Evolutionary conservation across 1,140 invertebrate genomes (phyloP).

Genomic region (Solenopsis fugax): DNA sequence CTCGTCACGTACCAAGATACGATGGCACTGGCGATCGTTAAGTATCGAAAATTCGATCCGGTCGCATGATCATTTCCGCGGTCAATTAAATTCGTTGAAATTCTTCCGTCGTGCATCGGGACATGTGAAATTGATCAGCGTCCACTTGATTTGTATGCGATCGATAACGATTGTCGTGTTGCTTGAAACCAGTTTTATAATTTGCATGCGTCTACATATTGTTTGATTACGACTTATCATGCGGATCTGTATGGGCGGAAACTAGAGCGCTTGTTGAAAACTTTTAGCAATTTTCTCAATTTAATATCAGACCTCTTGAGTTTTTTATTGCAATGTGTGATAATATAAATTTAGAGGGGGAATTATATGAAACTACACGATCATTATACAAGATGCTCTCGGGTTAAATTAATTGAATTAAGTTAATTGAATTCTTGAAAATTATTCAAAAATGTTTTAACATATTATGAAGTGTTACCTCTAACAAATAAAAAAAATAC

Average conservation of each 20-base stretch:
- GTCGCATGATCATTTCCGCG: not conserved
- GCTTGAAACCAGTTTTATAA: not conserved
- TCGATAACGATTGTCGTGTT: not conserved
- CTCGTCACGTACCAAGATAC: constrained; percentile 81
- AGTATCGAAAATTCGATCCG: constrained; percentile 37
- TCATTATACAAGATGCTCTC: too few relatives aligned
- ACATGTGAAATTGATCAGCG: not conserved
- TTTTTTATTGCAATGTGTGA: not conserved
- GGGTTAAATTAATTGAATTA: not conserved
- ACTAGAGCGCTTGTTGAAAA: not conserved
- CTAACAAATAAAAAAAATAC: not conserved
- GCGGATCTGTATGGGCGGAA: not conserved
- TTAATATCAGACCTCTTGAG: not conserved
- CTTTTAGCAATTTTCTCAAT: not conserved
- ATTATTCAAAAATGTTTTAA: constrained; percentile 9
- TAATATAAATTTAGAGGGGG: not conserved
- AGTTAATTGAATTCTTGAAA: not conserved
- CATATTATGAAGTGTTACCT: not conserved
- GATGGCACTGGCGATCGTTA: constrained; percentile 50
- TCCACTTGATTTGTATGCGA: not conserved
- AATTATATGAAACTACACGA: not conserved
- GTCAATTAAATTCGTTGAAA: constrained; percentile 28
- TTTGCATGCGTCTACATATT: not conserved
- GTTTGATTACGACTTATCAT: not conserved
- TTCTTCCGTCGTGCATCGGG: not conserved